Conservation (phyloP, 2,113 vertebrate genomes). For the Neotoma lepida region DNA sequence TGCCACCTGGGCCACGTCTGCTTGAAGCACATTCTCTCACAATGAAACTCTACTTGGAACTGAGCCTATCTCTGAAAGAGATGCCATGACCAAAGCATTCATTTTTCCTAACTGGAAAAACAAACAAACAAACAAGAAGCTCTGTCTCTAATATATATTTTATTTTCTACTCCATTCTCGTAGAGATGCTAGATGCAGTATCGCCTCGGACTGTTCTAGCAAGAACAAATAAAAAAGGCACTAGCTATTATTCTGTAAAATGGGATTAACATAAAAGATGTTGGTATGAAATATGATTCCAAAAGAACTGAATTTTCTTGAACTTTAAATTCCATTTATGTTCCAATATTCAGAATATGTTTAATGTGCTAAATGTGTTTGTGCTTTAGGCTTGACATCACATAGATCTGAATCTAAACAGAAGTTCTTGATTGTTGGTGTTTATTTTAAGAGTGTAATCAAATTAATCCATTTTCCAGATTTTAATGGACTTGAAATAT, state of each 20-base stretch:
- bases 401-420: background rate
- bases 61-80: background rate
- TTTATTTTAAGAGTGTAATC: background rate
- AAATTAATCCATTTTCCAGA: background rate
- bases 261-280: background rate
- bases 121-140: background rate
- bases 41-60: constrained; percentile 11
- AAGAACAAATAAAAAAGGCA: background rate
- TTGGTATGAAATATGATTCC: background rate
- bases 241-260: background rate
- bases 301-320: constrained; percentile 9
- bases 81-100: background rate
- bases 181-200: background rate
- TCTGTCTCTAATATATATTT: background rate
- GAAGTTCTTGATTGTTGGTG: background rate
- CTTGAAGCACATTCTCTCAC: background rate
- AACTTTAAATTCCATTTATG: background rate
- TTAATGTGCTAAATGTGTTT: constrained; percentile 3
- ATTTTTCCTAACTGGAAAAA: constrained; percentile 1
- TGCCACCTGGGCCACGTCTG: background rate
- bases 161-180: constrained; percentile 12
- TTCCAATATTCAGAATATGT: background rate
- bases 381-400: background rate
- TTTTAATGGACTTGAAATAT: constrained; percentile 17
- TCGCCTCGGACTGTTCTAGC: background rate